Conservation (phyloP, 2,888 invertebrate species). For the Germaria angustata region DNA sequence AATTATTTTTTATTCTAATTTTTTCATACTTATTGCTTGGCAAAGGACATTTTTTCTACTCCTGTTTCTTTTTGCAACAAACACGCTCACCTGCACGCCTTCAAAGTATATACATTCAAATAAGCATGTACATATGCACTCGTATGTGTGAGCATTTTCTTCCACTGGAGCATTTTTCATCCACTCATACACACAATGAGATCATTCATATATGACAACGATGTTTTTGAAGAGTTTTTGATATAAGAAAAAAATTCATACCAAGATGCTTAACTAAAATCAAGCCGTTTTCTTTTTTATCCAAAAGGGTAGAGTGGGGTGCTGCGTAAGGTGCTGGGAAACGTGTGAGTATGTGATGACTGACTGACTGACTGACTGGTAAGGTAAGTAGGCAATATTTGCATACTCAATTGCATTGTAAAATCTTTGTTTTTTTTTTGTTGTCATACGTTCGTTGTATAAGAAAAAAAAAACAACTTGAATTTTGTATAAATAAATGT, state of each 20-base stretch:
- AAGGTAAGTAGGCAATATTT: slow-evolving; percentile 77
- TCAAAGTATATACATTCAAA: background rate
- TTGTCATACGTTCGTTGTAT: slow-evolving; percentile 22
- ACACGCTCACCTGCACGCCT: background rate
- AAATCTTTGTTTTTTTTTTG: slow-evolving; percentile 69
- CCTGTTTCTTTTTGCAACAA: slow-evolving; percentile 17
- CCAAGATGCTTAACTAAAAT: slow-evolving; percentile 59
- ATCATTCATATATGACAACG: slow-evolving; percentile 63
- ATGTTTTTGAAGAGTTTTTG: slow-evolving; percentile 64
- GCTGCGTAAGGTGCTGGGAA: background rate
- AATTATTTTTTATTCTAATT: slow-evolving; percentile 64
- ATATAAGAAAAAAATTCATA: slow-evolving; percentile 47
- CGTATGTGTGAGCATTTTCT: background rate
- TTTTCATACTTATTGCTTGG: slow-evolving; percentile 62
- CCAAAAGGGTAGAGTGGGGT: background rate
- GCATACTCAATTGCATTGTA: slow-evolving; percentile 79
- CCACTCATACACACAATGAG: slow-evolving; percentile 57
- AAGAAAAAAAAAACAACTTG: slow-evolving; percentile 23
- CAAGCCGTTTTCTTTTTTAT: slow-evolving; percentile 25
- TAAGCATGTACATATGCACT: too few species aligned
- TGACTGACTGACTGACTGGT: slow-evolving; percentile 34
- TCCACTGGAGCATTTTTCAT: slow-evolving; percentile 50
- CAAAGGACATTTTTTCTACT: slow-evolving; percentile 58
- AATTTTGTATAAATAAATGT: slow-evolving; percentile 60
- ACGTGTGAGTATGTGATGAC: slow-evolving; percentile 22